Base-by-base conservation (phyloP, 2,113 vertebrate genomes). In the Psettodes erumei region DNA sequence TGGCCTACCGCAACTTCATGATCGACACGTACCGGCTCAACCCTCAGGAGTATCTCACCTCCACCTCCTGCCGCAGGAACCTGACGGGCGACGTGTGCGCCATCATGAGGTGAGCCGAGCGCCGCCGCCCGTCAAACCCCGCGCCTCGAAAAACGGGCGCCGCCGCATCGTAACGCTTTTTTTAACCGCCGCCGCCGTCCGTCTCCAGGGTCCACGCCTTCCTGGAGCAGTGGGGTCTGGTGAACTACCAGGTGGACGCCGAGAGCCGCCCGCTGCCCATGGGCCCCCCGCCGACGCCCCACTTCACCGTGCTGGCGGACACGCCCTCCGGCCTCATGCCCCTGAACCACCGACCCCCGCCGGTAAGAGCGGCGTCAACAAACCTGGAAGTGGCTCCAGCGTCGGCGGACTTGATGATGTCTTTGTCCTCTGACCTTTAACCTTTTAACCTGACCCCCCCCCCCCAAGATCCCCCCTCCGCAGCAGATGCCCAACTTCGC, bases 1-100 rank as follows among this genome's bases (percentile, higher is more conserved):
- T 99, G 92, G 98, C 98, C 6, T 99, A 99, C 85, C 96, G 98
- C 32, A 99, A 99, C 94, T 99, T 99, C 92, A 99, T 99, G 96
- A 99, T 99, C 0, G 98, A 99, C 88, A 99, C 98, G 0, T 99
- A 99, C 4, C 96, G 98, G 25, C 91, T 99, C 10, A 99, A 99
- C 90, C 98, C 98, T 0, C 97, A 99, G 82, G 98, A 99, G 86
- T 99, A 99, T 88, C 93, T 99, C 86, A 99, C 97, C 62, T 97
- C 96, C 91, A 99, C 98, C 0, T 98, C 98, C 79, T 99, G 98
- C 83, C 94, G 98, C 56, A 95, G 98, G 81, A 99, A 99, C 78
- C 82, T 99, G 62, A 98, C 98, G 0, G 98, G 98, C 18, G 98
- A 99, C 1, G 98, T 99, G 8, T 99, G 97, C 0, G 97, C 98